These are phyloP conservation scores for Bubo bubo DNA, from an alignment of 2,113 vertebrate genomes.

Conservation along the genomic window DNA sequence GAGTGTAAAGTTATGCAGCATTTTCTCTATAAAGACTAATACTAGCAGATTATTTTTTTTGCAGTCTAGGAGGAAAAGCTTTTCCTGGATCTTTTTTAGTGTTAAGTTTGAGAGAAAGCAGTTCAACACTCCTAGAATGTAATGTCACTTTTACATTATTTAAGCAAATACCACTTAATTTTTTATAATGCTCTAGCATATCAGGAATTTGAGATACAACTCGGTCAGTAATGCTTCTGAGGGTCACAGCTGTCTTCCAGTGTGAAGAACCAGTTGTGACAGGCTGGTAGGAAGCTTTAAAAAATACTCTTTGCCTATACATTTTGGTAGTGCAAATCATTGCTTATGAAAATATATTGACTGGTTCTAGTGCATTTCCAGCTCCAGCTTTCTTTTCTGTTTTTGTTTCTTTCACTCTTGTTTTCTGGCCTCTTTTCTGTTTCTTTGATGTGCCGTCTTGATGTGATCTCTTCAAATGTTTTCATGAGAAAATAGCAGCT, in stretches of 20 bases:
- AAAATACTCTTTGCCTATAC: background rate
- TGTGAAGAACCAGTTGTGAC: background rate
- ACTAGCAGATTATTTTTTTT: background rate
- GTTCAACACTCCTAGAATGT: background rate
- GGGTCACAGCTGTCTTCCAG: background rate
- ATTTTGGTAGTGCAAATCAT: background rate
- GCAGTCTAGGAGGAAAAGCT: background rate
- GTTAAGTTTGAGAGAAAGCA: background rate
- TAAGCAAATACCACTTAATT: constrained; percentile 53
- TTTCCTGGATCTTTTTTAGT: background rate
- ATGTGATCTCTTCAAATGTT: background rate
- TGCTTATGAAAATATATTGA: background rate
- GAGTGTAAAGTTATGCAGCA: background rate
- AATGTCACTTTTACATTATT: constrained; percentile 42
- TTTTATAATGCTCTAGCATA: constrained; percentile 49
- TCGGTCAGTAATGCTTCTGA: background rate
- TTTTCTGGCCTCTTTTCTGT: background rate
- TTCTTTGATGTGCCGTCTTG: background rate
- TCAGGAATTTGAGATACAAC: constrained; percentile 30
- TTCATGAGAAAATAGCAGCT: background rate
- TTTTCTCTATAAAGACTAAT: background rate
- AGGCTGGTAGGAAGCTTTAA: background rate
- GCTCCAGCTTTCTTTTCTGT: background rate
- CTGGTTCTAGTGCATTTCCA: background rate
- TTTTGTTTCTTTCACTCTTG: background rate